Percentiles rank a stretch among this genome's conserved stretches.
Evolutionary conservation across 2,888 invertebrate species (phyloP).

Genomic region (Watsonalla binaria): DNA sequence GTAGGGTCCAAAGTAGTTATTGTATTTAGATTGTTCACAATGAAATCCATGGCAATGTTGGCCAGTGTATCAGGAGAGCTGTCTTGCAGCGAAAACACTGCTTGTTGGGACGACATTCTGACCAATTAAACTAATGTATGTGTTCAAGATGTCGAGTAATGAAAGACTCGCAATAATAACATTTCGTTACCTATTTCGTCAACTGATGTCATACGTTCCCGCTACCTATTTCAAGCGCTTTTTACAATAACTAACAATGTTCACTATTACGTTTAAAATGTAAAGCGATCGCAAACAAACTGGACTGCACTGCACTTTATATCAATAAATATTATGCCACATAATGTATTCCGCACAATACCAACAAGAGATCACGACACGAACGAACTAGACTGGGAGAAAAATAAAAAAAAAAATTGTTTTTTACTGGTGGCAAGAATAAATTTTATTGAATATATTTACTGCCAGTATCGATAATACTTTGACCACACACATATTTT

Average conservation of each 20-base stretch:
- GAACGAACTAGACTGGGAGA: too few species aligned
- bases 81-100: conserved; percentile 46
- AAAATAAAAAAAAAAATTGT: not conserved
- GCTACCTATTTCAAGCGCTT: not conserved
- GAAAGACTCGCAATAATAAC: conserved; percentile 26
- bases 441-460: too few species aligned
- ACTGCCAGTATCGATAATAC: too few species aligned
- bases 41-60: conserved; percentile 81
- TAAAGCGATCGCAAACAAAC: not conserved
- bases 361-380: not conserved
- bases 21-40: conserved; percentile 80
- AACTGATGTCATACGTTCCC: not conserved
- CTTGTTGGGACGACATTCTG: conserved; percentile 46
- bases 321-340: too few species aligned
- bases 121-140: conserved; percentile 8
- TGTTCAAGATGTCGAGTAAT: conserved; percentile 31
- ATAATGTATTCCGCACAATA: not conserved
- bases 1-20: conserved; percentile 74
- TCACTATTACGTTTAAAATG: too few species aligned
- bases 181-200: conserved; percentile 19
- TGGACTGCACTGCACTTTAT: not conserved
- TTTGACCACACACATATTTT: too few species aligned
- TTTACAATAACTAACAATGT: too few species aligned
- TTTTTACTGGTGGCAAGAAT: too few species aligned
- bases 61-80: conserved; percentile 79